Evolutionary conservation across 2,113 vertebrate species (phyloP).

Genomic region (Gymnarchus niloticus): DNA sequence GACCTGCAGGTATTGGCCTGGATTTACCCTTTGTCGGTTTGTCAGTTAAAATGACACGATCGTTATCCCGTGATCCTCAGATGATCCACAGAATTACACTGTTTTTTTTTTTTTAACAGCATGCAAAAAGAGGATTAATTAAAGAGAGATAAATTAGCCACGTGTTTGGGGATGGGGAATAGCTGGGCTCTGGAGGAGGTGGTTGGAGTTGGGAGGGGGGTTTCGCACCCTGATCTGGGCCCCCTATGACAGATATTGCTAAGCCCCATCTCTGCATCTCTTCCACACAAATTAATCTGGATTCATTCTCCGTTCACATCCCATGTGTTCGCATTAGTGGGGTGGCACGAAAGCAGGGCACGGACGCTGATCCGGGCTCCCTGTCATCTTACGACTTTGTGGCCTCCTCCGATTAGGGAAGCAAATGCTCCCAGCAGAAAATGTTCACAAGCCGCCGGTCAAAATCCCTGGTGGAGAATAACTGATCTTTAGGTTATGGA

Average conservation of each 20-base stretch:
- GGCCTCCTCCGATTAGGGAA: background rate
- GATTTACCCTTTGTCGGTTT: constrained; percentile 1
- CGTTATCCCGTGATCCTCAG: constrained; percentile 15
- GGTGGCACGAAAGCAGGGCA: background rate
- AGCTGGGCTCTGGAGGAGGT: background rate
- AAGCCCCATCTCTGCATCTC: constrained; percentile 10
- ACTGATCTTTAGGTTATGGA: background rate
- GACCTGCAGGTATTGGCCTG: background rate
- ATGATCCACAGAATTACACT: constrained; percentile 14
- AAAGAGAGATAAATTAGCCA: constrained; percentile 1
- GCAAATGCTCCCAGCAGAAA: background rate
- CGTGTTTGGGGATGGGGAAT: constrained; percentile 7
- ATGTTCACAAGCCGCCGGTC: background rate
- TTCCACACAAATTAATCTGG: constrained; percentile 18
- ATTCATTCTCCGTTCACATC: constrained; percentile 13
- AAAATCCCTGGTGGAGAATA: background rate
- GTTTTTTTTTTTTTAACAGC: constrained; percentile 16
- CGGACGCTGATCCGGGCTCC: background rate
- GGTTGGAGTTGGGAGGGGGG: constrained; percentile 8
- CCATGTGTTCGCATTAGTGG: constrained; percentile 1
- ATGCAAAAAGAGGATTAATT: constrained; percentile 10
- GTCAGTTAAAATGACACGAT: constrained; percentile 20
- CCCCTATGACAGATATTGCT: constrained; percentile 1
- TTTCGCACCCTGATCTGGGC: constrained; percentile 1
- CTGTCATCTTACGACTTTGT: background rate